A percentile compares a stretch with the other conserved stretches of the same genome.
phyloP scores from a whole-genome alignment of 2,113 vertebrate genomes.

The Percina caprodes region DNA sequence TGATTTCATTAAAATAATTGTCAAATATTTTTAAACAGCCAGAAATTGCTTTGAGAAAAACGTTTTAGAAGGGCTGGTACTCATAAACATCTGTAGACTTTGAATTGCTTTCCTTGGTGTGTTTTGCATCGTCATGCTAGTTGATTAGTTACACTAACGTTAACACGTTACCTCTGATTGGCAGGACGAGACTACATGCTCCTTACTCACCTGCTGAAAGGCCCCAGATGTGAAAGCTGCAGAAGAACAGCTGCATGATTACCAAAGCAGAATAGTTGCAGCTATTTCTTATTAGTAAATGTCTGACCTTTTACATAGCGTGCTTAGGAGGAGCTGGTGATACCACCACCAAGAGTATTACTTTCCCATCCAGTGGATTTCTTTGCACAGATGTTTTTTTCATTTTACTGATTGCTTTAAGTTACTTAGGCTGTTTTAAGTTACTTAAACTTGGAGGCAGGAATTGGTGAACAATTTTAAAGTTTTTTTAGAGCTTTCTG shows the following conservation, averaged over 20 bases:
- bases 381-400: constrained; percentile 6
- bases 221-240: background rate
- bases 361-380: background rate
- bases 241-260: background rate
- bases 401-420: constrained; percentile 12
- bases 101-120: background rate
- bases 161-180: background rate
- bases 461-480: background rate
- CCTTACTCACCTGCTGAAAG: background rate
- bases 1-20: no score
- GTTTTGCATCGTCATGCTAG: background rate
- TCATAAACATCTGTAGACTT: background rate
- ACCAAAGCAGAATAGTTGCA: constrained; percentile 16
- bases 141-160: background rate
- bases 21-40: background rate
- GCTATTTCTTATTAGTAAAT: constrained; percentile 30
- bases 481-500: background rate
- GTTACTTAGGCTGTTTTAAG: background rate
- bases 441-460: background rate
- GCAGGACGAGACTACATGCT: background rate
- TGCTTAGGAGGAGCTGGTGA: background rate
- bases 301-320: background rate
- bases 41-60: background rate
- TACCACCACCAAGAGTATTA: background rate
- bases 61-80: background rate